Conservation (phyloP, 2,797 vertebrate genomes). For the Microchirus variegatus region DNA sequence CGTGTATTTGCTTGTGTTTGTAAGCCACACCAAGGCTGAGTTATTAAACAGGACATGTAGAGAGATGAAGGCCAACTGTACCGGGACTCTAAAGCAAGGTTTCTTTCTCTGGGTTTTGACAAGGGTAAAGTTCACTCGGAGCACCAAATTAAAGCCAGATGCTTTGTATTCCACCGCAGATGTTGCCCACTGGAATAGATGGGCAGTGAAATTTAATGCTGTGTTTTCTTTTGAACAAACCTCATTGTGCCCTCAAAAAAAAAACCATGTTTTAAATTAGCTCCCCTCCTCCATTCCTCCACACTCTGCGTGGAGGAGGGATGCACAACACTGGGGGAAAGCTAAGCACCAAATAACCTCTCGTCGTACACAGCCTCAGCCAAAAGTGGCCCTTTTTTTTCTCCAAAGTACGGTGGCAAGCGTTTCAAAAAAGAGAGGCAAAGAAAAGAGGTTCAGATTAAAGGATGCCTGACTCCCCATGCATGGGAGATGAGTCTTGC, state of each 20-base stretch:
- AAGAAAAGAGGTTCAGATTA: slow-evolving; percentile 69
- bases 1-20: slow-evolving; percentile 33
- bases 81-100: slow-evolving; percentile 24
- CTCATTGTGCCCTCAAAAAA: slow-evolving; percentile 54
- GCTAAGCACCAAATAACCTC: slow-evolving; percentile 60
- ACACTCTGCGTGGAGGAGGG: slow-evolving; percentile 13
- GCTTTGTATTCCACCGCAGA: slow-evolving; percentile 51
- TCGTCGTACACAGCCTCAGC: slow-evolving; percentile 47
- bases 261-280: slow-evolving; percentile 66
- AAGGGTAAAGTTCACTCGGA: slow-evolving; percentile 55
- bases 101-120: slow-evolving; percentile 46
- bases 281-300: slow-evolving; percentile 11
- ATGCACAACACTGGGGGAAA: slow-evolving; percentile 39
- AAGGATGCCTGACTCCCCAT: slow-evolving; percentile 70
- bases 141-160: slow-evolving; percentile 62
- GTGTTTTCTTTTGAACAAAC: slow-evolving; percentile 64
- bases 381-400: slow-evolving; percentile 57
- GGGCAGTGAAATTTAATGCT: slow-evolving; percentile 60
- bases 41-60: slow-evolving; percentile 9
- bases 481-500: slow-evolving; percentile 72
- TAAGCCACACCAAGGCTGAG: not conserved
- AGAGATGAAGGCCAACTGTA: slow-evolving; percentile 11
- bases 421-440: slow-evolving; percentile 43
- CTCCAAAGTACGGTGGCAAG: slow-evolving; percentile 59
- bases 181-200: slow-evolving; percentile 37